Conservation (phyloP, 2,888 invertebrate genomes). For the Microchrysa polita region DNA sequence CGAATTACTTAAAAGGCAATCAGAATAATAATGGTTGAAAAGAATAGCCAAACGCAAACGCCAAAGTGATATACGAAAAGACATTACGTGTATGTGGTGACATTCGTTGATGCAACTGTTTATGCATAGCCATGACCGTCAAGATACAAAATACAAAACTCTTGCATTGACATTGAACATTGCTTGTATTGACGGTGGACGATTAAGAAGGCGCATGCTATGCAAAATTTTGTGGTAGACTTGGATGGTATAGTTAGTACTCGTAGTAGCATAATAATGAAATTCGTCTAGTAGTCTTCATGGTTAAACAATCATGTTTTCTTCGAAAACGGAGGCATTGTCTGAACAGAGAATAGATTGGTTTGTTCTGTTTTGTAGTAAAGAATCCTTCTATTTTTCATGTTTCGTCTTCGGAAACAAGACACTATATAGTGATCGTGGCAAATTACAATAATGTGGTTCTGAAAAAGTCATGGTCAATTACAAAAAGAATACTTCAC, state of each 20-base stretch:
- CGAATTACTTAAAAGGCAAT: conserved; percentile 22
- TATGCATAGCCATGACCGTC: conserved; percentile 37
- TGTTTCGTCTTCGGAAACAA: too few species aligned
- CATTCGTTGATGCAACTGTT: conserved; percentile 33
- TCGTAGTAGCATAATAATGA: not conserved
- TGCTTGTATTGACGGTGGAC: not conserved
- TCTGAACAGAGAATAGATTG: too few species aligned
- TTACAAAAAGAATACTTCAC: too few species aligned
- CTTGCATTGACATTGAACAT: conserved; percentile 35
- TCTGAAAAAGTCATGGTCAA: too few species aligned
- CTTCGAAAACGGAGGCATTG: too few species aligned
- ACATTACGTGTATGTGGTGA: not conserved
- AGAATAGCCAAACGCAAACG: not conserved
- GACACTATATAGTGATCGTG: too few species aligned
- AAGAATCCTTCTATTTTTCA: too few species aligned
- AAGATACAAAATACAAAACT: not conserved
- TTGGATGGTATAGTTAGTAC: too few species aligned
- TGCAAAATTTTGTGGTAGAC: not conserved
- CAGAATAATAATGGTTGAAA: conserved; percentile 5
- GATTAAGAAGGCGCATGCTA: not conserved
- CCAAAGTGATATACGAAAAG: conserved; percentile 20
- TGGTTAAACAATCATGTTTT: too few species aligned
- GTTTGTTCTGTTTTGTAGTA: too few species aligned
- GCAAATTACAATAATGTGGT: too few species aligned
- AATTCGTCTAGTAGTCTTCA: not conserved